Evolutionary conservation across 37 sponge, comb jelly and placozoan genomes (phyloP).

Genomic region (Halisarca cf. caerulea): DNA sequence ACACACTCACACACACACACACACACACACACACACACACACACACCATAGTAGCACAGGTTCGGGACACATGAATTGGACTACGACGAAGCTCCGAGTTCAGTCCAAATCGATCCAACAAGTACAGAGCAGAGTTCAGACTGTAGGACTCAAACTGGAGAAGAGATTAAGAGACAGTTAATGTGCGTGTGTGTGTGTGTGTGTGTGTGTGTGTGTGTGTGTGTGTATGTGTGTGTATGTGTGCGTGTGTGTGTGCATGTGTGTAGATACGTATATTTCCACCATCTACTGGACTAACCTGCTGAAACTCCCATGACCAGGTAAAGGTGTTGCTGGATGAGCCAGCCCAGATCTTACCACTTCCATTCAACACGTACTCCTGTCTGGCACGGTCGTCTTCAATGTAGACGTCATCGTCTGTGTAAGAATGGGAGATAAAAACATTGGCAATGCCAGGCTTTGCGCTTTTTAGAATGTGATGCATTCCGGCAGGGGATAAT

Average conservation of each 20-base stretch:
- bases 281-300: too few species aligned
- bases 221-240: not conserved
- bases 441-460: too few species aligned
- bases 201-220: too few species aligned
- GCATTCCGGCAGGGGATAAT: too few species aligned
- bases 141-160: slow-evolving; percentile 36
- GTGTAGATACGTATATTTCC: not conserved
- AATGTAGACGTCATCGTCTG: slow-evolving; percentile 69
- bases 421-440: too few species aligned
- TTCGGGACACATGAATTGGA: slow-evolving; percentile 36
- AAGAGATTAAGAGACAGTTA: not conserved
- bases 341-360: slow-evolving; percentile 75
- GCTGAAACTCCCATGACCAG: slow-evolving; percentile 69
- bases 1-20: not conserved
- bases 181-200: too few species aligned
- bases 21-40: not conserved
- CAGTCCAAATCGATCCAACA: slow-evolving; percentile 26
- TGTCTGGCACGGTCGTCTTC: slow-evolving; percentile 37
- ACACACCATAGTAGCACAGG: slow-evolving; percentile 50
- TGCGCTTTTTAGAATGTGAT: too few species aligned
- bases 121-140: slow-evolving; percentile 43
- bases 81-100: slow-evolving; percentile 31
- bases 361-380: slow-evolving; percentile 75
- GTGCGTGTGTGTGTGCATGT: not conserved
- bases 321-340: slow-evolving; percentile 37